A percentile compares a stretch with the other conserved stretches of the same genome.
phyloP scores from a whole-genome alignment of 2,113 vertebrate species.

The Psophia crepitans region DNA sequence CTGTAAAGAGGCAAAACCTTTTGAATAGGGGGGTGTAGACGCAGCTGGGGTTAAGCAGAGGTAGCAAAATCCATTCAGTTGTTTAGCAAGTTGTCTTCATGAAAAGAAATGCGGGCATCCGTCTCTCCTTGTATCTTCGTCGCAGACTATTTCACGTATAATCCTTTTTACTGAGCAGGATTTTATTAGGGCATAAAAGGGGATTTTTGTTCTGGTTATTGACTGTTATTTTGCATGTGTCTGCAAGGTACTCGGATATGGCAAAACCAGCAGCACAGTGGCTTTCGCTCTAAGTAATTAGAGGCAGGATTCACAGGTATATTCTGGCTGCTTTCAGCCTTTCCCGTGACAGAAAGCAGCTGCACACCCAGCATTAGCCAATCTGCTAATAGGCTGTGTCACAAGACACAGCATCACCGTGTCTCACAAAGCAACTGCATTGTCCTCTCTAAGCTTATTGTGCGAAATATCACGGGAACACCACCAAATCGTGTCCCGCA shows the following conservation, averaged over 20 bases:
- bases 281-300: slow-evolving; percentile 47
- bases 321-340: slow-evolving; percentile 63
- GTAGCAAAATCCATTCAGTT: not conserved
- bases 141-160: not conserved
- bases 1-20: not conserved
- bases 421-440: slow-evolving; percentile 63
- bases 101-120: not conserved
- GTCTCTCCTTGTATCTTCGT: not conserved
- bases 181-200: not conserved
- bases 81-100: not conserved
- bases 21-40: not conserved
- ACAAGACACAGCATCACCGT: slow-evolving; percentile 66
- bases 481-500: slow-evolving; percentile 43
- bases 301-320: slow-evolving; percentile 61
- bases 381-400: slow-evolving; percentile 68
- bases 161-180: not conserved
- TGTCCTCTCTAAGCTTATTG: slow-evolving; percentile 64
- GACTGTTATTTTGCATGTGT: not conserved
- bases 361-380: slow-evolving; percentile 62
- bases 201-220: not conserved
- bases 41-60: not conserved
- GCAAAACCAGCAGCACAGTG: not conserved
- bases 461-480: slow-evolving; percentile 47
- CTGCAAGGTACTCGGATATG: not conserved
- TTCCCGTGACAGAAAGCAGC: slow-evolving; percentile 68